Base-by-base conservation (phyloP, 2,888 invertebrate species). In the Zonitis immaculata region DNA sequence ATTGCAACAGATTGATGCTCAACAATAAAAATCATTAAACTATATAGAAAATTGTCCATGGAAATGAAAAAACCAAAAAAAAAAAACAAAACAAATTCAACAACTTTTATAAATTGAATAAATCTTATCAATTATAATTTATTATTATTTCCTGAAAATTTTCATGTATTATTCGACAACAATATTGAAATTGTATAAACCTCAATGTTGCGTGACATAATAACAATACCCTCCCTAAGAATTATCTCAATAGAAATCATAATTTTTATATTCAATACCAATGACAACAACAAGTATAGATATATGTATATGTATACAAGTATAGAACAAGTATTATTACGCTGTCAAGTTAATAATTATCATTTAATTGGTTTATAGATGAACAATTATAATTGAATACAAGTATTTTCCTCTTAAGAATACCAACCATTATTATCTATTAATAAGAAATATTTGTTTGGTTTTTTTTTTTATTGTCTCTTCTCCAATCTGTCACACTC, bases 201-300 rank as follows among this genome's bases (percentile, higher is more conserved):
- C 51, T 51, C 51, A 51, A 42, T 46, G 25, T 44, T 47, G 18
- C 51, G 51, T 52, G 47, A 52, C 42, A 32, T 27, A 47, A 52
- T 52, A 43, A 47, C 43, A 42, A 14, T 46, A 25, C 20, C n/a
- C 25, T 51, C 14, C 27, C 26, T 4, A 49, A 28, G 8, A 49
- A 43, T 43, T 28, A 42, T 43, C n/a, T 42, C n/a, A n/a, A n/a
- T n/a, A n/a, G n/a, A n/a, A n/a, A n/a, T n/a, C n/a, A n/a, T n/a
- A n/a, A n/a, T n/a, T n/a, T n/a, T n/a, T n/a, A n/a, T n/a, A n/a
- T n/a, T n/a, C n/a, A n/a, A n/a, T n/a, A n/a, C n/a, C n/a, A n/a
- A n/a, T n/a, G n/a, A n/a, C n/a, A n/a, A n/a, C n/a, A n/a, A n/a
- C n/a, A n/a, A n/a, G n/a, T n/a, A n/a, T n/a, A n/a, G n/a, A n/a